Percentiles rank a stretch among this genome's conserved stretches.
Conservation (phyloP, 2,797 vertebrate species). For the Gila robusta region DNA sequence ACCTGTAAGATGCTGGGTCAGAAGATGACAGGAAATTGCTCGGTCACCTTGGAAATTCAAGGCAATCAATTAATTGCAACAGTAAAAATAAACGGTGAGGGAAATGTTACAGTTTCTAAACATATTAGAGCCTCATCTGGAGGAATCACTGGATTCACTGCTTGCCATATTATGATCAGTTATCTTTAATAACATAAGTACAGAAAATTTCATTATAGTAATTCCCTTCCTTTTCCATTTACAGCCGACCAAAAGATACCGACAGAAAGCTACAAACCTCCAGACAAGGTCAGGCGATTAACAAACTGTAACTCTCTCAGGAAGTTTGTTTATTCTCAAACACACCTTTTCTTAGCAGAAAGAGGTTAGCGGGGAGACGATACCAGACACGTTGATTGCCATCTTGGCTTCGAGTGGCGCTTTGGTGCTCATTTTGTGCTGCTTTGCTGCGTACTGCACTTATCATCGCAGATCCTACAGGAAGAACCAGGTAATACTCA, state of each 20-base stretch:
- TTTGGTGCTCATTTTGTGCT: slow-evolving; percentile 77
- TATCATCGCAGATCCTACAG: slow-evolving; percentile 74
- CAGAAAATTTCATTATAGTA: not conserved
- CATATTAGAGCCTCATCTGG: not conserved
- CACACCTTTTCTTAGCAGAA: slow-evolving; percentile 49
- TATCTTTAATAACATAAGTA: not conserved
- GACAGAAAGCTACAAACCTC: not conserved
- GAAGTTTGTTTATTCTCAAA: not conserved
- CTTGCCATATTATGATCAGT: not conserved
- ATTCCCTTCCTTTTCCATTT: not conserved
- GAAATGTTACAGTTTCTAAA: not conserved
- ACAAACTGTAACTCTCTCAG: not conserved
- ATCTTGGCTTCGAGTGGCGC: slow-evolving; percentile 78
- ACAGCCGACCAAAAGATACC: not conserved
- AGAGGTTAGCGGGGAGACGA: not conserved
- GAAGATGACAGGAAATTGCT: not conserved
- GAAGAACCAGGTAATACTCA: slow-evolving; percentile 77
- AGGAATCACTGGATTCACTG: not conserved
- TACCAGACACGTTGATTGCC: slow-evolving; percentile 72
- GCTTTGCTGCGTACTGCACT: slow-evolving; percentile 70
- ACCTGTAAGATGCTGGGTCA: not conserved
- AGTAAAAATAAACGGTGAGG: not conserved
- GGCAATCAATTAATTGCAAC: not conserved
- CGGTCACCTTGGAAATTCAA: fast-evolving
- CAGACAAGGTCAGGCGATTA: not conserved